Conservation (phyloP, 1,140 invertebrate species). For the Notospermus geniculatus region DNA sequence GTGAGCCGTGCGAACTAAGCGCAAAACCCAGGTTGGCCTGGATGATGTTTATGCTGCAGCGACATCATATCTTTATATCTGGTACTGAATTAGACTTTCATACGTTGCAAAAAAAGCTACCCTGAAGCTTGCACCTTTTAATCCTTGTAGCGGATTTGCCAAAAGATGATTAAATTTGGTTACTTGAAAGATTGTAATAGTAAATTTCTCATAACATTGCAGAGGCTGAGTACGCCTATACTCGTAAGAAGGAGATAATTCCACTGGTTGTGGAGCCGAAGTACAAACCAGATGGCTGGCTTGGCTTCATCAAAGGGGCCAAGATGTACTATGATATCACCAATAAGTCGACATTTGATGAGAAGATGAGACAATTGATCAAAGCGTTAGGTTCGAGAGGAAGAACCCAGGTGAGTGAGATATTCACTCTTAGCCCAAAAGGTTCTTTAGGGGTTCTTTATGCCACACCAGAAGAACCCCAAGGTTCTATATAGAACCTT, state of each 20-base stretch:
- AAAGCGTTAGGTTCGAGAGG: conserved; percentile 5
- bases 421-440: no score
- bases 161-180: not conserved
- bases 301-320: conserved; percentile 15
- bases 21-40: no score
- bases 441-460: no score
- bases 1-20: no score
- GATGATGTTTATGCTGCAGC: no score
- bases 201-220: no score
- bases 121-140: not conserved
- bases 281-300: conserved; percentile 25
- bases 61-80: conserved; percentile 1
- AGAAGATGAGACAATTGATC: conserved; percentile 31
- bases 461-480: no score
- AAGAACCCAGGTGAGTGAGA: no score
- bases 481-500: no score
- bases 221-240: conserved; percentile 25
- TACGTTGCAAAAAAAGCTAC: not conserved
- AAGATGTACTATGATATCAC: conserved; percentile 22
- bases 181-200: not conserved
- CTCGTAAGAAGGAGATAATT: conserved; percentile 14
- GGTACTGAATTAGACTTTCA: not conserved
- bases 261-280: conserved; percentile 14
- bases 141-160: not conserved
- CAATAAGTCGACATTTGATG: conserved; percentile 27